Base-by-base conservation (phyloP, 2,113 vertebrate species). In the Bettongia penicillata region DNA sequence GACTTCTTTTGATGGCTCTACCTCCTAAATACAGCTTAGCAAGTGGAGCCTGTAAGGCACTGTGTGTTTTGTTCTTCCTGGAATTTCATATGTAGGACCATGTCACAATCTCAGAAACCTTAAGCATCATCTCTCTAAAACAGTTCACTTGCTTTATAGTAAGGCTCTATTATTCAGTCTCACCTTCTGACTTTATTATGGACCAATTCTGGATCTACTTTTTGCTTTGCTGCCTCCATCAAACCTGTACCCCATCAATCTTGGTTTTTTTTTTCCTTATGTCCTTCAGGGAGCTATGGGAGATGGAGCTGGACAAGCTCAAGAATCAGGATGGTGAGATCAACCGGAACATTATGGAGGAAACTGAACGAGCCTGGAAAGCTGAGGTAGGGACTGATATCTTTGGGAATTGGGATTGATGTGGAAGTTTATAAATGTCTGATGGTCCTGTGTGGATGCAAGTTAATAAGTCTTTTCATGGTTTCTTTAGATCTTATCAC, bases 221-320 rank as follows among this genome's bases (percentile, higher is more conserved):
- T 93, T 95, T 93, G 93, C 50, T 11, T 93, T 51, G 14, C 10
- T 96, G 23, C 91, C 53, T 53, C 96, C 77, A 91, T 25, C 37
- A 52, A 43, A 12, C 61, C 28, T 37, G 3, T 37, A 68, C 68
- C 61, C 94, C 77, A 91, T 23, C 47, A 57, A 43, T 24, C 84
- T 94, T 68, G n/a, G n/a, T 48, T 68, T 94, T 53, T 24, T 93
- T 0, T 48, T 43, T 1, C 94, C 77, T 94, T 77, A 93, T 84
- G 53, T 53, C 84, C 92, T 91, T 52, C 97, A 99, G 99, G 98
- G 98, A 99, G 96, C 98, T 98, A 0, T 99, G 99, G 99, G 98
- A 99, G 96, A 98, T 98, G 98, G 99, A 99, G 97, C 97, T 99
- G 92, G 98, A 99, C 49, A 99, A 98, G 96, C 98, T 99, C 97